Evolutionary conservation across 2,113 vertebrate species (phyloP).

Genomic region (Anguilla japonica): DNA sequence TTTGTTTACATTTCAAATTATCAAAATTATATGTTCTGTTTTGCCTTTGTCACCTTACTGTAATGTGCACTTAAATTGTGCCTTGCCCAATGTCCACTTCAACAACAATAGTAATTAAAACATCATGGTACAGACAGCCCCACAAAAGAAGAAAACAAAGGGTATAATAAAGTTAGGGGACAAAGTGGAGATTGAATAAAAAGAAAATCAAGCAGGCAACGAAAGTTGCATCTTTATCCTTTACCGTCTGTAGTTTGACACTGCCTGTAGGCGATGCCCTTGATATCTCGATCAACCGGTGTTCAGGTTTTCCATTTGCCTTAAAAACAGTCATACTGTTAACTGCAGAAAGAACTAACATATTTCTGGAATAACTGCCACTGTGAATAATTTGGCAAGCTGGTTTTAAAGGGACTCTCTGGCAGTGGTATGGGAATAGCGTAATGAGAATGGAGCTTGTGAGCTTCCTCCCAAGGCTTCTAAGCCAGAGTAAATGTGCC

Average conservation of each 20-base stretch:
- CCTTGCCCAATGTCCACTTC: neutral
- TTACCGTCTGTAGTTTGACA: neutral
- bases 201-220: neutral
- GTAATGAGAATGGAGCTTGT: neutral
- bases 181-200: neutral
- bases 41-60: neutral
- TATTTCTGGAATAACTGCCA: neutral
- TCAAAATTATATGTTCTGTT: neutral
- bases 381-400: constrained; percentile 10
- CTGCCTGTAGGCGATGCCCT: neutral
- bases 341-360: neutral
- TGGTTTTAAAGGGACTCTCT: neutral
- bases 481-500: neutral
- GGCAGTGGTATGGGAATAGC: constrained; percentile 1
- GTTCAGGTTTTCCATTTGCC: neutral
- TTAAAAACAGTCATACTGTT: neutral
- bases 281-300: neutral
- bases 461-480: neutral
- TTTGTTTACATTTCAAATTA: neutral
- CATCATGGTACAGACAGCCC: neutral
- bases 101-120: neutral
- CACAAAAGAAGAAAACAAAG: neutral
- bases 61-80: neutral
- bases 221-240: neutral
- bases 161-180: neutral